Base-by-base conservation (phyloP, 2,888 invertebrate species). In the Linnaemya tessellans region DNA sequence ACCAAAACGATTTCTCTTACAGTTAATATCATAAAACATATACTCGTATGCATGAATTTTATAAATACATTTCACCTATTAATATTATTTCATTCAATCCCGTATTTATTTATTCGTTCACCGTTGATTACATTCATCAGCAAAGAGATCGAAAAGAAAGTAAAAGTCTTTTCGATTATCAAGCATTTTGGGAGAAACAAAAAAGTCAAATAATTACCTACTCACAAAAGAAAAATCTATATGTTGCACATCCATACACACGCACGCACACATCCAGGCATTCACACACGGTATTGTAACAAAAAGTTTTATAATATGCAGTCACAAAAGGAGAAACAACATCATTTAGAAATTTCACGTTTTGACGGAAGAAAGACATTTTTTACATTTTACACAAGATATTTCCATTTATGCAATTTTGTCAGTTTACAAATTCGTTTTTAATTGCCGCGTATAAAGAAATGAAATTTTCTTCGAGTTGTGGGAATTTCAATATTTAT, bases 101-200 rank as follows among this genome's bases (percentile, higher is more conserved):
- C 3, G 20, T 43, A 18, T 20, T 68, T 20, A 56, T 56, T 77
- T 56, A 20, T 51, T 62, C 51, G n/a, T 68, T 74, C 60, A 68
- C 15, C 38, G 20, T 43, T 68, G 49, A 60, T 68, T 62, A 74
- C 60, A 43, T 68, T 77, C 46, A 38, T 64, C 54, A 46, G 58
- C 22, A 46, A n/a, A 43, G 46, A 70, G 54, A 56, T 25, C 20
- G 8, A 62, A 58, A 73, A 56, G 64, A 80, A 81, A 81, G 75
- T 81, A 81, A 81, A 81, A 81, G 75, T 68, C 30, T 68, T 68
- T 60, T 58, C 20, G 46, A 43, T 68, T 68, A 30, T 49, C 49
- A 22, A 41, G 7, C 18, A 18, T 20, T 74, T 51, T 54, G 13
- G 56, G 43, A 54, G 35, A 43, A 10, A 20, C 11, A 54, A 54